A percentile compares a stretch with the other conserved stretches of the same genome.
Conservation (phyloP, 2,113 vertebrate species). For the Isichthys henryi region DNA sequence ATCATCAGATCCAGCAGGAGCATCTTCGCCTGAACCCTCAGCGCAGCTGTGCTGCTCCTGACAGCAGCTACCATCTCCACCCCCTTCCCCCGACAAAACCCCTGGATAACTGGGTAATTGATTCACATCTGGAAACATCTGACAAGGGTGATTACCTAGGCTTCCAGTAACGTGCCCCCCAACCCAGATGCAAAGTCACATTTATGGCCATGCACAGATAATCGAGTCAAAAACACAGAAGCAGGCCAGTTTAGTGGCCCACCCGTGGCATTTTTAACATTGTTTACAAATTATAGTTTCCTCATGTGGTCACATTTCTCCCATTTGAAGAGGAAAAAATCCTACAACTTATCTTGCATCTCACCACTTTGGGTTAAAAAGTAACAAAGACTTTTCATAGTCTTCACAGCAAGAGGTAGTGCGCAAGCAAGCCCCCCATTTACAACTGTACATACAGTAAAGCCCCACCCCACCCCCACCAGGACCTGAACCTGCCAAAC, state of each 20-base stretch:
- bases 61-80: not conserved
- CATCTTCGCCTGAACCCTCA: not conserved
- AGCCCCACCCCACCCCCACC: not conserved
- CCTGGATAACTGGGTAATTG: not conserved
- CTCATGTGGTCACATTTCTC: not conserved
- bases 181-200: not conserved
- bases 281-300: not conserved
- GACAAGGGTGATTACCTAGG: not conserved
- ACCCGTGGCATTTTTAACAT: not conserved
- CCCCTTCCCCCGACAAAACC: not conserved
- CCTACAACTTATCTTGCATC: not conserved
- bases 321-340: not conserved
- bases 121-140: slow-evolving; percentile 7
- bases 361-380: not conserved
- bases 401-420: not conserved
- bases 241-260: not conserved
- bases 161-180: not conserved
- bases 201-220: not conserved
- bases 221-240: not conserved
- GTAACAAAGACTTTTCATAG: not conserved
- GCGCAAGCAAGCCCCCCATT: not conserved
- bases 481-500: not conserved
- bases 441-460: not conserved
- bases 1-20: not conserved
- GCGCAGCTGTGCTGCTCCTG: not conserved